Conservation (phyloP, 2,888 invertebrate genomes). For the Epinotia demarniana region DNA sequence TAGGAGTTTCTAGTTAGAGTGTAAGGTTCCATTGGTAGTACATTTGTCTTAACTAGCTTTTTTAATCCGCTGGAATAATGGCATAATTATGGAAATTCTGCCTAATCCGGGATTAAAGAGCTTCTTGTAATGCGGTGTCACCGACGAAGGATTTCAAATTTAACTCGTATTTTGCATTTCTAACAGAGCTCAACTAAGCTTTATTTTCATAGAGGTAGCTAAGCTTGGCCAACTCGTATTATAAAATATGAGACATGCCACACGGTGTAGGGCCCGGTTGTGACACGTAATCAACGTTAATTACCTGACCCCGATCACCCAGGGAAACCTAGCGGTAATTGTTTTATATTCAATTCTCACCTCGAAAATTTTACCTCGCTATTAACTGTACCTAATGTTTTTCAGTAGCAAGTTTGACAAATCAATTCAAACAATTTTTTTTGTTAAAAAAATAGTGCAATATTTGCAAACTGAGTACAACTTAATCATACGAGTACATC, state of each 20-base stretch:
- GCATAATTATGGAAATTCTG: conserved; percentile 3
- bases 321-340: too few relatives aligned
- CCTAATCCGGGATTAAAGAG: conserved; percentile 5
- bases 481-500: too few relatives aligned
- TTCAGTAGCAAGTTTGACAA: too few relatives aligned
- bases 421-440: neutral
- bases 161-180: neutral
- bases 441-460: neutral
- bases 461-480: neutral
- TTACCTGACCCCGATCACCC: too few relatives aligned
- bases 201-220: neutral
- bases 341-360: too few relatives aligned
- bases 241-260: too few relatives aligned
- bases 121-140: neutral
- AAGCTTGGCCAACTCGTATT: neutral
- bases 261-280: too few relatives aligned
- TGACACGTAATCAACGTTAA: too few relatives aligned
- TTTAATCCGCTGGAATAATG: neutral
- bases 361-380: too few relatives aligned
- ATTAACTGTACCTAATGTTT: too few relatives aligned
- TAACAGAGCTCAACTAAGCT: neutral
- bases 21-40: neutral
- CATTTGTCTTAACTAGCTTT: neutral
- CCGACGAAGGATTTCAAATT: neutral
- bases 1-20: neutral